These are phyloP conservation scores for Pseudois nayaur DNA, from an alignment of 2,113 vertebrate species.

Conservation along the genomic window DNA sequence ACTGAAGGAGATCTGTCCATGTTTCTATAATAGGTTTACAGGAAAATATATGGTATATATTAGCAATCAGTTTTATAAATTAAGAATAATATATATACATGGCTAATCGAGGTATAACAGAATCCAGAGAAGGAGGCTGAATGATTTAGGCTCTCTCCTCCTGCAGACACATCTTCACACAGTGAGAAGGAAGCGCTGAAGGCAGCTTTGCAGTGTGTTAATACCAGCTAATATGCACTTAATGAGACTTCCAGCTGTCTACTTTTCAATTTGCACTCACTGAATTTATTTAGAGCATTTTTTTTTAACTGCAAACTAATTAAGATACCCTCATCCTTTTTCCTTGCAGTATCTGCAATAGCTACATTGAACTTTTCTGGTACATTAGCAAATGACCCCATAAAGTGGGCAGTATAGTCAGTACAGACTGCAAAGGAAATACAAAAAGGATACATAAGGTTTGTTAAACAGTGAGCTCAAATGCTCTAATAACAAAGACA, in stretches of 20 bases:
- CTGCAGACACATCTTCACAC: neutral
- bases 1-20: neutral
- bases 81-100: neutral
- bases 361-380: neutral
- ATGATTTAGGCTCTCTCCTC: neutral
- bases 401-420: neutral
- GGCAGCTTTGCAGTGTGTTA: neutral
- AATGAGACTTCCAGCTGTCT: constrained; percentile 41
- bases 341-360: neutral
- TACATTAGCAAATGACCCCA: neutral
- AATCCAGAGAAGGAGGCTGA: neutral
- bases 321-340: constrained; percentile 33
- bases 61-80: neutral
- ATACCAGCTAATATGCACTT: constrained; percentile 49
- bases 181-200: neutral
- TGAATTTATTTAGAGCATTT: neutral
- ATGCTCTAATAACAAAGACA: neutral
- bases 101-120: neutral
- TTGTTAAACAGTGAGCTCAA: neutral
- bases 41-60: neutral
- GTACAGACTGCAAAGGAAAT: neutral
- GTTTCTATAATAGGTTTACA: neutral
- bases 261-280: constrained; percentile 43
- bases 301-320: constrained; percentile 46
- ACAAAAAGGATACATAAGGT: neutral